Evolutionary conservation across 2,888 invertebrate species (phyloP).

Genomic region (Pollenia angustigena): DNA sequence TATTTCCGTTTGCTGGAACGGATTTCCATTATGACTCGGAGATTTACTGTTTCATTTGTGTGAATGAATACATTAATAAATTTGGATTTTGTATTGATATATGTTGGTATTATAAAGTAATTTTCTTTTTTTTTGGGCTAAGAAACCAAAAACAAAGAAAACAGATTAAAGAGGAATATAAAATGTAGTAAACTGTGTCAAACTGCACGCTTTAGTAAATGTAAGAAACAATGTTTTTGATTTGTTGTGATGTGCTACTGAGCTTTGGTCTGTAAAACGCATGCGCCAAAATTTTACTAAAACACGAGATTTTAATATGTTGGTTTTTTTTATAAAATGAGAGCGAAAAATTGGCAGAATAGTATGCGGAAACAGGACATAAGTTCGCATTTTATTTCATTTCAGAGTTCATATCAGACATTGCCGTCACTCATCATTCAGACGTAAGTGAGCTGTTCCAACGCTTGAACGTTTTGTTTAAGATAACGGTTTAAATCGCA

Average conservation of each 20-base stretch:
- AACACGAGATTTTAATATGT: conserved; percentile 46
- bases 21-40: too few relatives aligned
- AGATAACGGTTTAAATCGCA: conserved; percentile 67
- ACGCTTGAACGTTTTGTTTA: conserved; percentile 80
- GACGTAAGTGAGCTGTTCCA: conserved; percentile 81
- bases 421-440: conserved; percentile 75
- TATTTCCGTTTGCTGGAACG: too few relatives aligned
- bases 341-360: conserved; percentile 63
- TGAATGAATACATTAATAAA: not conserved
- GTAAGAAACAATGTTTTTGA: conserved; percentile 41
- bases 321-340: conserved; percentile 30
- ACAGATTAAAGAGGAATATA: not conserved
- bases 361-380: conserved; percentile 74
- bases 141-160: conserved; percentile 4
- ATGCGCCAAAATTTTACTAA: conserved; percentile 56
- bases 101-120: not conserved
- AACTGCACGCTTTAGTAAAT: conserved; percentile 67
- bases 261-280: conserved; percentile 33
- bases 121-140: not conserved
- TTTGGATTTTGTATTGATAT: not conserved
- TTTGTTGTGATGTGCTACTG: conserved; percentile 54
- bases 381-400: conserved; percentile 63
- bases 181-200: conserved; percentile 70
- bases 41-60: not conserved
- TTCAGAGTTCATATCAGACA: conserved; percentile 65